Evolutionary conservation across 2,113 vertebrate species (phyloP), one percentile per base, ranked within the genome.

Genomic region (Microcebus tavaratra): DNA sequence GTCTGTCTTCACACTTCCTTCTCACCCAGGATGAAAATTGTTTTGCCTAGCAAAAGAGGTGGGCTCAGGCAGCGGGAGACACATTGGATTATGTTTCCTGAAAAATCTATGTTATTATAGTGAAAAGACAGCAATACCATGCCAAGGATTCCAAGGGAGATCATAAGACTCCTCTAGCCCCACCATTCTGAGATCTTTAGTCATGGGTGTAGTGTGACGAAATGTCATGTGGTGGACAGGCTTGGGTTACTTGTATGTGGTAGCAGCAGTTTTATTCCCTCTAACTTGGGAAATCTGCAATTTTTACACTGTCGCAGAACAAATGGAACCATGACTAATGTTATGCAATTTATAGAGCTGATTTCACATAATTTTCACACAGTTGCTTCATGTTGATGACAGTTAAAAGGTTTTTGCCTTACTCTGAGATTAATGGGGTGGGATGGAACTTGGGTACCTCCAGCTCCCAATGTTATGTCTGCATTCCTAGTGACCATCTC

Each of bases 1-100:
- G 91, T 88, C 81, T 57, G 14, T 97, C 61, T 72, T 98, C 90
- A 90, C 61, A 95, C 36, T 81, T 94, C 45, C 76, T 80, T 98
- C 94, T 98, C 73, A 84, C 42, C 80, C 42, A 88, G 68, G 53
- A 97, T 79, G 92, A 98, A 96, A 96, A 85, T 23, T 92, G 73
- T n/a, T 98, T 97, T 88, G 85, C 0, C 0, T 97, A 70, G 48
- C 90, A 88, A 88, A 97, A 93, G 42, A 98, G 80, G 78, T 79
- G 53, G 31, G 48, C 88, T 91, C 76, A 45, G 88, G 73, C 61
- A 86, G 95, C 70, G 79, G 73, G 95, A 95, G 85, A 79, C 93
- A 72, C 73, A 89, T 93, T 85, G 65, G 81, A 94, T 97, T 91
- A 57, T 81, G 42, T 92, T 97, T 96, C 93, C 67, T 73, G 29